phyloP scores from a whole-genome alignment of 2,888 invertebrate genomes.

The Zygogramma bicolorata region DNA sequence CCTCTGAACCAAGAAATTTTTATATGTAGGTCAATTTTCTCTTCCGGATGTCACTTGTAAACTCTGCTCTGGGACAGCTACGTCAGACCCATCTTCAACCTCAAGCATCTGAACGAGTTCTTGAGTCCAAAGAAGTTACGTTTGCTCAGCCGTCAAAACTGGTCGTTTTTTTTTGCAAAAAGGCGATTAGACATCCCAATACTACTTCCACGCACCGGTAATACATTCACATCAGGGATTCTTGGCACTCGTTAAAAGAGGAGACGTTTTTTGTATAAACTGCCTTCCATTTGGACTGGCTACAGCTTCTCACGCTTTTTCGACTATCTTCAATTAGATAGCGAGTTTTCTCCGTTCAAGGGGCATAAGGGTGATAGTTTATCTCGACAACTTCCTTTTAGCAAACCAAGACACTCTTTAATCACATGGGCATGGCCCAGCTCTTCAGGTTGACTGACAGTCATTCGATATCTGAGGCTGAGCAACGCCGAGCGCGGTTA shows the following conservation, averaged over 20 bases:
- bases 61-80: too few species aligned
- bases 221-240: constrained; percentile 33
- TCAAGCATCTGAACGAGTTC: constrained; percentile 34
- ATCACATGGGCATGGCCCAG: background rate
- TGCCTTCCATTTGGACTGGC: constrained; percentile 51
- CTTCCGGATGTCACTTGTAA: too few species aligned
- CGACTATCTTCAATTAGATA: constrained; percentile 48
- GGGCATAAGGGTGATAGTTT: constrained; percentile 49
- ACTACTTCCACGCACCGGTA: constrained; percentile 44
- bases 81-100: constrained; percentile 38
- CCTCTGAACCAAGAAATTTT: too few species aligned
- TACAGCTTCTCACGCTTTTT: constrained; percentile 48
- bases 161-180: constrained; percentile 38
- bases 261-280: constrained; percentile 36
- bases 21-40: too few species aligned
- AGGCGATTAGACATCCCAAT: constrained; percentile 43
- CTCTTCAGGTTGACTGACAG: too few species aligned
- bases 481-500: too few species aligned
- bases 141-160: constrained; percentile 36
- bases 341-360: constrained; percentile 37
- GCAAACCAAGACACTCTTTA: constrained; percentile 22
- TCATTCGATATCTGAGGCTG: too few species aligned
- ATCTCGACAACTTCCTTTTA: constrained; percentile 48
- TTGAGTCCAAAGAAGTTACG: constrained; percentile 36
- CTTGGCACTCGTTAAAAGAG: constrained; percentile 28